phyloP scores from a whole-genome alignment of 2,888 invertebrate species.

The Melinaea marsaeus region DNA sequence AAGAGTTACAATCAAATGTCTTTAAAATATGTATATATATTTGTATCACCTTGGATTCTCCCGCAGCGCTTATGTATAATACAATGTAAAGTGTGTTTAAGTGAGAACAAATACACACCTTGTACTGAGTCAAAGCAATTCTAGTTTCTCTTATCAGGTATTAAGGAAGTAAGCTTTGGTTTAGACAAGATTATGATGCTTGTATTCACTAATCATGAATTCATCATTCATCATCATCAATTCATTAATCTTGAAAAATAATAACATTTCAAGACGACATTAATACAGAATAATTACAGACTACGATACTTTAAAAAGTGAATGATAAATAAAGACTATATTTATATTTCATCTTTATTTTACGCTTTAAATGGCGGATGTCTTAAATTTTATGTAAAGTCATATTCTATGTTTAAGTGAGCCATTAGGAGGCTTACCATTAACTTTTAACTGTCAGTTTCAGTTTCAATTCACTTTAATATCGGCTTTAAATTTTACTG shows the following conservation, averaged over 20 bases:
- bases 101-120: background rate
- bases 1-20: too few species aligned
- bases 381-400: constrained; percentile 14
- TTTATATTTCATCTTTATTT: background rate
- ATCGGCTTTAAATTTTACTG: background rate
- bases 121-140: background rate
- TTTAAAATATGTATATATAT: too few species aligned
- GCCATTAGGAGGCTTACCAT: background rate
- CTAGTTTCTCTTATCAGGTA: background rate
- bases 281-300: too few species aligned
- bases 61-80: background rate
- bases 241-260: background rate
- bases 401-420: constrained; percentile 7
- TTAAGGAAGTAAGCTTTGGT: background rate
- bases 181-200: background rate
- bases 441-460: constrained; percentile 5
- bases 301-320: too few species aligned
- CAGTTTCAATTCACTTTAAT: background rate
- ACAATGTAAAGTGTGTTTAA: background rate
- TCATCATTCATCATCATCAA: too few species aligned
- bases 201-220: too few species aligned
- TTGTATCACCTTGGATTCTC: too few species aligned
- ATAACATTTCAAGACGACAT: too few species aligned
- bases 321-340: background rate
- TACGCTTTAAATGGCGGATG: background rate